Evolutionary conservation across 2,797 vertebrate species (phyloP).

Genomic region (Pristis pectinata): DNA sequence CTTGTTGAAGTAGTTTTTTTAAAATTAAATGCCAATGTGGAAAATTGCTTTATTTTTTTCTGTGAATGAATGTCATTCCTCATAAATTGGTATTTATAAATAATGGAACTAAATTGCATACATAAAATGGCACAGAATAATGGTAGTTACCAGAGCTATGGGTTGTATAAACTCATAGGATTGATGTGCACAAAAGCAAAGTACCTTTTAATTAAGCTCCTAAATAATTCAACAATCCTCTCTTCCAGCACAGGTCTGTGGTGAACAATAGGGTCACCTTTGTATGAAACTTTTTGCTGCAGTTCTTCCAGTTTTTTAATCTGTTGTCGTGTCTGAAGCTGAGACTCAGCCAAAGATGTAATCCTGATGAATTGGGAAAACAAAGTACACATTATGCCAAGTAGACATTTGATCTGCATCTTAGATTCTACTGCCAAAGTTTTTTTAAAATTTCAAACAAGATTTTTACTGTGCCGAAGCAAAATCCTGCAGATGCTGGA

Average conservation of each 20-base stretch:
- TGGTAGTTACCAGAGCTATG: background rate
- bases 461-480: background rate
- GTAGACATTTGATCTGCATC: background rate
- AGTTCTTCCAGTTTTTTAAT: slow-evolving; percentile 97
- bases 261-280: slow-evolving; percentile 94
- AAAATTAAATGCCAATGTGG: background rate
- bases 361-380: slow-evolving; percentile 65
- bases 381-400: background rate
- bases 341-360: slow-evolving; percentile 91
- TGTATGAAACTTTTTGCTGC: slow-evolving; percentile 97
- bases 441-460: background rate
- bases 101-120: background rate
- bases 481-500: too few species aligned
- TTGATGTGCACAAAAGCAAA: background rate
- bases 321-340: slow-evolving; percentile 95
- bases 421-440: background rate
- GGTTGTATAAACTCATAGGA: background rate
- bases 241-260: slow-evolving; percentile 94
- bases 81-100: background rate
- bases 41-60: background rate
- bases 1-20: background rate
- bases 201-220: slow-evolving; percentile 96
- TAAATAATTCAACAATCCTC: slow-evolving; percentile 89
- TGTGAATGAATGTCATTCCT: background rate
- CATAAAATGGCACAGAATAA: background rate